Percentiles rank a stretch among this genome's conserved stretches.
Conservation (phyloP, 2,888 invertebrate genomes). For the Pyrocoelia pectoralis region DNA sequence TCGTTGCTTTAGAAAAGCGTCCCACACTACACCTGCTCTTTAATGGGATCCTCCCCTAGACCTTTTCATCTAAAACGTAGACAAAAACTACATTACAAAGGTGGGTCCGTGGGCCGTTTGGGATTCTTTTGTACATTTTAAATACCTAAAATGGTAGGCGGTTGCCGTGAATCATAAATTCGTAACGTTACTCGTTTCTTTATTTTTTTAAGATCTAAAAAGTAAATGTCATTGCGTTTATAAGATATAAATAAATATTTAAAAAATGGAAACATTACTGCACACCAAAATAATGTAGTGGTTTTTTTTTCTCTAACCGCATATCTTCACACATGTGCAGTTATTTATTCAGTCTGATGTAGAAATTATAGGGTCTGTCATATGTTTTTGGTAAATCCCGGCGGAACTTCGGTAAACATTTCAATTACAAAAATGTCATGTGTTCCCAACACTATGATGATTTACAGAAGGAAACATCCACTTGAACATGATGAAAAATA, state of each 20-base stretch:
- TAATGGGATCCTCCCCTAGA: slow-evolving; percentile 25
- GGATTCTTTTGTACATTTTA: slow-evolving; percentile 28
- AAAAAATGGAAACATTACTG: not conserved
- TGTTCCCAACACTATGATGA: slow-evolving; percentile 15
- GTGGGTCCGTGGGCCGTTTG: slow-evolving; percentile 32
- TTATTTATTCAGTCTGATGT: slow-evolving; percentile 22
- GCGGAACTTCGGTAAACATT: slow-evolving; percentile 27
- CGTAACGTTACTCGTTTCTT: not conserved
- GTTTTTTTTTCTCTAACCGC: slow-evolving; percentile 5
- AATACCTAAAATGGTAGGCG: slow-evolving; percentile 28
- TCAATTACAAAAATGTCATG: slow-evolving; percentile 23
- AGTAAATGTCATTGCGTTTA: slow-evolving; percentile 7
- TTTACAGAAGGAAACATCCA: slow-evolving; percentile 30
- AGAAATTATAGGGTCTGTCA: slow-evolving; percentile 21
- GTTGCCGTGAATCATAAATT: slow-evolving; percentile 27
- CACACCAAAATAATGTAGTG: slow-evolving; percentile 6
- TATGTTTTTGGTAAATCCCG: slow-evolving; percentile 24
- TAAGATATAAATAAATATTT: not conserved
- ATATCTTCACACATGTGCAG: slow-evolving; percentile 21
- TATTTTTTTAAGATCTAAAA: not conserved
- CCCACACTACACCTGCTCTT: slow-evolving; percentile 33
- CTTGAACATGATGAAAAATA: slow-evolving; percentile 24
- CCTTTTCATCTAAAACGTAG: slow-evolving; percentile 18
- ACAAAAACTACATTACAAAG: slow-evolving; percentile 30
- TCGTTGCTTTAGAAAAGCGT: slow-evolving; percentile 18